Percentiles rank a stretch among this genome's conserved stretches.
Conservation (phyloP, 92 coral and sea anemone species). For the Paramuricea clavata region DNA sequence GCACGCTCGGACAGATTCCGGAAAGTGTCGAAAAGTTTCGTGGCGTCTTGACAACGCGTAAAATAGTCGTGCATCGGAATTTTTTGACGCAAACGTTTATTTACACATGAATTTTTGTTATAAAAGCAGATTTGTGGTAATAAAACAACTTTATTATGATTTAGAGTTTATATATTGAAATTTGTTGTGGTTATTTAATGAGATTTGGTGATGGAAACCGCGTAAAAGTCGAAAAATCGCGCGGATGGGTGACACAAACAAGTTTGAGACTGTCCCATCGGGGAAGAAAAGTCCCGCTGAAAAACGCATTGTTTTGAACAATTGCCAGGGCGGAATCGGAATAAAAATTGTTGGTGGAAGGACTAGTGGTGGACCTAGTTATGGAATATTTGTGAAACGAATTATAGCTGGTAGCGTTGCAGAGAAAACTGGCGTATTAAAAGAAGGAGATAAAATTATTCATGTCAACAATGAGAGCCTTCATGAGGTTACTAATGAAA, state of each 20-base stretch:
- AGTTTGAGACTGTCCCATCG: neutral
- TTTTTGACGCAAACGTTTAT: neutral
- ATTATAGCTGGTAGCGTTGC: conserved; percentile 88
- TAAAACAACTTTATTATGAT: neutral
- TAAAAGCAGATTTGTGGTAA: neutral
- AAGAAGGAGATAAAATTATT: conserved; percentile 91
- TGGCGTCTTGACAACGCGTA: conserved; percentile 48
- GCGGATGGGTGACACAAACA: neutral
- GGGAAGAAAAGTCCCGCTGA: conserved; percentile 9
- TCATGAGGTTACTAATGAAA: conserved; percentile 82
- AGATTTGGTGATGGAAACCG: neutral
- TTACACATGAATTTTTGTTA: conserved; percentile 7
- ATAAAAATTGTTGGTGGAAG: conserved; percentile 96
- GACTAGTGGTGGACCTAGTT: conserved; percentile 82
- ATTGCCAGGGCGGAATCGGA: conserved; percentile 65
- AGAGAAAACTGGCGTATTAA: conserved; percentile 80
- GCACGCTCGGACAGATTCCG: neutral
- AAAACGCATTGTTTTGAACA: conserved; percentile 20
- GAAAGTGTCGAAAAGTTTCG: neutral
- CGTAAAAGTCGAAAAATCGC: neutral
- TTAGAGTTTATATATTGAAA: neutral
- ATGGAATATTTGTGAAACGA: conserved; percentile 97
- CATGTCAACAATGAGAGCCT: conserved; percentile 88
- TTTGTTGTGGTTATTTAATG: neutral
- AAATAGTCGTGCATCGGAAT: neutral